Evolutionary conservation across 2,797 vertebrate genomes (phyloP), one percentile per base, ranked within the genome.

Genomic region (Bradypodion ventrale): DNA sequence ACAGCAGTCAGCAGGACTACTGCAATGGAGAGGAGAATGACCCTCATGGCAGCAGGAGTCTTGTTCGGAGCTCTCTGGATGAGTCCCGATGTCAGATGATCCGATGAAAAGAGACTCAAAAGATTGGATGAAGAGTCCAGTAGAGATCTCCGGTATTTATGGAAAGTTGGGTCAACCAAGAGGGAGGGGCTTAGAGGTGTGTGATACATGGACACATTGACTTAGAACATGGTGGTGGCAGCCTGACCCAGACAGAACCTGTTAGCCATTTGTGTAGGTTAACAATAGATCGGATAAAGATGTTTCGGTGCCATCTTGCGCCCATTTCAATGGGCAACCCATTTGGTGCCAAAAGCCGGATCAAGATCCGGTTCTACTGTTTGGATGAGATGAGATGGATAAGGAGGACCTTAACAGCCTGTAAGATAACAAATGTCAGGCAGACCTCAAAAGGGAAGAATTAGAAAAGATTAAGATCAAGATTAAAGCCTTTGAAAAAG

Each of bases 81-180:
- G 69, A 80, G 83, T 80, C 69, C 44, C n/a, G 35, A 40, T 49
- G 35, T 19, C 60, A 66, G 77, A 80, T 12, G 77, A 80, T 80
- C 83, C 60, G n/a, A 68, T 68, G 62, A 35, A 59, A 72, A 52
- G 32, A 3, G 9, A 12, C 40, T 49, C 56, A 21, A 75, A 37
- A 66, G 69, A 74, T 80, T 77, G 40, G 70, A 79, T 79, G 69
- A 75, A 62, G 35, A 66, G 78, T 37, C 29, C 63, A 46, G 60
- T 32, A 46, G 42, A 77, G n/a, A 85, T 60, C 62, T 56, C 46
- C 19, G 72, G 46, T 80, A 85, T 85, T 85, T 80, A 85, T 85
- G 72, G 77, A 56, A 40, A 23, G 44, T 21, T 32, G 0, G 23
- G 2, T 75, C 62, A 80, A 68, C 44, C 2, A 35, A 59, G 9